Conservation (phyloP, 2,888 invertebrate species). For the Euplagia quadripunctaria region DNA sequence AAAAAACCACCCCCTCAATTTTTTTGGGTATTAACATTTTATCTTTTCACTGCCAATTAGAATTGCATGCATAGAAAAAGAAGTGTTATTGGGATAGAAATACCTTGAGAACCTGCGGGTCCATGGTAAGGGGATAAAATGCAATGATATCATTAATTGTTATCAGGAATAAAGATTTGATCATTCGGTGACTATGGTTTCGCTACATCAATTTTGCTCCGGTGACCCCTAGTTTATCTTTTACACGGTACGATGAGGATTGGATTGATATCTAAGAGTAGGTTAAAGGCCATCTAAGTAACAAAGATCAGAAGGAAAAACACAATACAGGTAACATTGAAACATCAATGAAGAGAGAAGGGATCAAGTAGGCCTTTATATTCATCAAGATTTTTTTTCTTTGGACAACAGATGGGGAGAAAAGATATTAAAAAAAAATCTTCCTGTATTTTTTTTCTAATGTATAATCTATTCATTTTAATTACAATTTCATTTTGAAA, state of each 20-base stretch:
- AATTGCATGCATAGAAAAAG: conserved; percentile 82
- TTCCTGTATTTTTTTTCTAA: neutral
- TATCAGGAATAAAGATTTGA: conserved; percentile 76
- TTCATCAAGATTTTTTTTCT: conserved; percentile 54
- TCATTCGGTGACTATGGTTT: conserved; percentile 67
- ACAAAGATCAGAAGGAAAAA: conserved; percentile 70
- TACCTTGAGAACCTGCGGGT: conserved; percentile 89
- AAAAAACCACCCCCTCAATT: conserved; percentile 20
- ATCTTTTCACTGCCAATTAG: conserved; percentile 63
- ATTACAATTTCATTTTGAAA: too few relatives aligned
- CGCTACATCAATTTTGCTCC: conserved; percentile 68
- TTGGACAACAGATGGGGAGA: conserved; percentile 69
- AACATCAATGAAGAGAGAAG: conserved; percentile 78
- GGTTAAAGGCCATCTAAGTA: conserved; percentile 70
- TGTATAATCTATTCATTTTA: neutral
- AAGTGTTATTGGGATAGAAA: conserved; percentile 85
- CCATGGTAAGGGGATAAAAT: conserved; percentile 85
- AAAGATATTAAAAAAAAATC: neutral
- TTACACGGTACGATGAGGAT: conserved; percentile 52
- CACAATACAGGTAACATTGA: conserved; percentile 79
- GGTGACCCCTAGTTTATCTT: conserved; percentile 79
- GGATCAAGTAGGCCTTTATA: conserved; percentile 65
- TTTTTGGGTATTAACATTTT: conserved; percentile 35
- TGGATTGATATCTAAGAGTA: conserved; percentile 71
- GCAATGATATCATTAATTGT: conserved; percentile 85